Base-by-base conservation (phyloP, 2,888 invertebrate genomes). In the Dasypolia templi region DNA sequence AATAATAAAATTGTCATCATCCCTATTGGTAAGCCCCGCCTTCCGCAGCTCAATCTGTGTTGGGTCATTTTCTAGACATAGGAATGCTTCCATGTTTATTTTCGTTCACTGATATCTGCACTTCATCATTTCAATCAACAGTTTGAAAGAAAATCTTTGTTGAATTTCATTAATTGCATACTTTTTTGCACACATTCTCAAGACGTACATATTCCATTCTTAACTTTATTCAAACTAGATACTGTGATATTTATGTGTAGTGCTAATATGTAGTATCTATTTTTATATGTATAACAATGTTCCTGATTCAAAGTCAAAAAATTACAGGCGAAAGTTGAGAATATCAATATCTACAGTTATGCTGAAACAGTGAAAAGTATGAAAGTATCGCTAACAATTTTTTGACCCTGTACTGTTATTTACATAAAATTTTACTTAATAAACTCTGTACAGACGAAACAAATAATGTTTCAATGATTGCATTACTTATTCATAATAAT, bases 381-480 rank as follows among this genome's bases (percentile, higher is more conserved):
- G 26, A 61, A 39, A 22, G 26, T 46, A 17, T 14, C 29, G 9
- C 22, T 22, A 46, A 0, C 5, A 1, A 32, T 3, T 29, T 22
- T 49, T 49, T 32, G 22, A 32, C 29, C 22, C 63, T 49, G 9
- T 32, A 49, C 17, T 32, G 9, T 42, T 70, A 32, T 44, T 70
- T 42, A 70, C 19, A 70, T 42, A 26, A 42, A 42, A 53, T 32
- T 9, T 4, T 69, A 70, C 29, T 49, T 17, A n/a, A 55, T 71
- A 26, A 22, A 55, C 17, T 35, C 1, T 49, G 32, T 44, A 55
- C 4, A 56, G 44, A 56, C 9, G 3, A 29, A 39, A 46, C 17
- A 46, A n/a, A 72, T 26, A 22, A 56, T 29, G 7, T 72, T 35
- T 39, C 56, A 49, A 73, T 58, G 29, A 32, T 58, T 49, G 19